These are phyloP conservation scores for Podargus strigoides DNA, from an alignment of 2,797 vertebrate genomes.

Conservation along the genomic window DNA sequence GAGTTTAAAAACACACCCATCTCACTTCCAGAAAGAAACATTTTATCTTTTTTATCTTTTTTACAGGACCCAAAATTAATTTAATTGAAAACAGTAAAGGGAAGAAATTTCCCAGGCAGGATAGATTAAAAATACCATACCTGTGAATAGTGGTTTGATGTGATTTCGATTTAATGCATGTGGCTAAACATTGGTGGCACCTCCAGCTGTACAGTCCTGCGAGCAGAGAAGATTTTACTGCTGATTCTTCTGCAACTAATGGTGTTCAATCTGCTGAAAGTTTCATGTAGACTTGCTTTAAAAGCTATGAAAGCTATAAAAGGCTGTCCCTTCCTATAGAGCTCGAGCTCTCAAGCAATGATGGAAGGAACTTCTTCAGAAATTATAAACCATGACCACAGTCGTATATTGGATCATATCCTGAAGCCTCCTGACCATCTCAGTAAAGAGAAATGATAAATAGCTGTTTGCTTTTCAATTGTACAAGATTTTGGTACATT, in stretches of 20 bases:
- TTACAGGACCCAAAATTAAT: not conserved
- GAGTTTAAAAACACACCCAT: not conserved
- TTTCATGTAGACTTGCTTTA: constrained; percentile 22
- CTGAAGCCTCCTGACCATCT: not conserved
- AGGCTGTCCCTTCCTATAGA: too few species aligned
- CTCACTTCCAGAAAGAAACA: not conserved
- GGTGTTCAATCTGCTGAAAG: not conserved
- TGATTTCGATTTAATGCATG: not conserved
- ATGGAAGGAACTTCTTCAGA: not conserved
- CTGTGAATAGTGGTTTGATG: not conserved
- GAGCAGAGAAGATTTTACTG: not conserved
- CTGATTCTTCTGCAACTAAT: not conserved
- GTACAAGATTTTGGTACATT: not conserved
- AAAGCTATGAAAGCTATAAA: not conserved
- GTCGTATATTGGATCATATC: not conserved
- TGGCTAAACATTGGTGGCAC: not conserved
- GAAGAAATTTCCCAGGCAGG: not conserved
- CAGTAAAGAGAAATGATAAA: not conserved
- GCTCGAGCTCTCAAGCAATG: not conserved
- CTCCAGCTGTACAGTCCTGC: not conserved
- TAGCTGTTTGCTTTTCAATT: not conserved
- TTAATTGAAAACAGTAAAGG: not conserved
- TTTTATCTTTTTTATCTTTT: not conserved
- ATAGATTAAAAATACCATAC: not conserved
- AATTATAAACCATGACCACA: not conserved